A percentile compares a stretch with the other conserved stretches of the same genome.
These are phyloP conservation scores for Tympanuchus pallidicinctus DNA, from an alignment of 2,113 vertebrate genomes.

Conservation along the genomic window DNA sequence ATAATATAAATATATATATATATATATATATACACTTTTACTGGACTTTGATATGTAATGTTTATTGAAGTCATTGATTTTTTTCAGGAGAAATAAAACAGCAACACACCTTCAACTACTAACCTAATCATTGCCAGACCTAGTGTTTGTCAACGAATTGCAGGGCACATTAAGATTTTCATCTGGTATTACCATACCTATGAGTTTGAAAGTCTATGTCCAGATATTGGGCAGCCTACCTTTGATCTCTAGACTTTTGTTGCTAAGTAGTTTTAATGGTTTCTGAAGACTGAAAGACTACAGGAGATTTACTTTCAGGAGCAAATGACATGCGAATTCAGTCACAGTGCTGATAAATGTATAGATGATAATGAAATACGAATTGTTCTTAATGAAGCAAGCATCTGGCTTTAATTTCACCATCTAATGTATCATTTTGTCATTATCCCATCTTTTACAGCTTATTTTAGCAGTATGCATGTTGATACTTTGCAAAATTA, in stretches of 20 bases:
- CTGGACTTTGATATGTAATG: neutral
- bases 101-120: neutral
- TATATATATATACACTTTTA: neutral
- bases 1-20: too few relatives aligned
- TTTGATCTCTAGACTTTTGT: conserved; percentile 44
- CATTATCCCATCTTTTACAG: conserved; percentile 50
- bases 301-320: conserved; percentile 56
- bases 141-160: neutral
- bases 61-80: neutral
- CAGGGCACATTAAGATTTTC: conserved; percentile 45
- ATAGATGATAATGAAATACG: conserved; percentile 58
- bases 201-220: conserved; percentile 23
- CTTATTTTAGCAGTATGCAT: conserved; percentile 18
- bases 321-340: conserved; percentile 44
- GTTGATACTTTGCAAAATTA: conserved; percentile 34
- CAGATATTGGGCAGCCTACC: conserved; percentile 23
- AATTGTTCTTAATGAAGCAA: conserved; percentile 58
- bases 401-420: conserved; percentile 40
- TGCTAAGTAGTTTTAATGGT: conserved; percentile 40
- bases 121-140: neutral
- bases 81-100: neutral
- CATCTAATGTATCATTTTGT: conserved; percentile 37
- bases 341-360: conserved; percentile 53
- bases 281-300: conserved; percentile 49
- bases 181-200: neutral